These are phyloP conservation scores for Myopa tessellatipennis DNA, from an alignment of 2,888 invertebrate genomes.

Conservation along the genomic window DNA sequence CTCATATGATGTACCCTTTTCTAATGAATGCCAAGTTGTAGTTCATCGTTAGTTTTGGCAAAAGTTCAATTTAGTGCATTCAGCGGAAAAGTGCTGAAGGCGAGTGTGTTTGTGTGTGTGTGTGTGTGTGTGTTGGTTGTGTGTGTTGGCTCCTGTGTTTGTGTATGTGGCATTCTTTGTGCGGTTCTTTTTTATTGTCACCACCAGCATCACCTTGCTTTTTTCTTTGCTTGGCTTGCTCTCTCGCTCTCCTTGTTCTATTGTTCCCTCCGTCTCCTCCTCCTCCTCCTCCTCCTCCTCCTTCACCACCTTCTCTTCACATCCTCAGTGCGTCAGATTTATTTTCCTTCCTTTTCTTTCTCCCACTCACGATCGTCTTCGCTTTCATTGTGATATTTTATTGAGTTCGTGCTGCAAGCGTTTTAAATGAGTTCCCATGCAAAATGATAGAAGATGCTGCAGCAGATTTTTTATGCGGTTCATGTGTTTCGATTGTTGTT, in stretches of 20 bases:
- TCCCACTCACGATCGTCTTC: too few relatives aligned
- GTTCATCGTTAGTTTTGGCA: constrained; percentile 34
- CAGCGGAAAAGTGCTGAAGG: constrained; percentile 24
- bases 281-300: neutral
- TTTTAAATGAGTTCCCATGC: neutral
- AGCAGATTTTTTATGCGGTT: constrained; percentile 2
- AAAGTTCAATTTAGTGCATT: constrained; percentile 25
- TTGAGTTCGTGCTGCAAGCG: constrained; percentile 7
- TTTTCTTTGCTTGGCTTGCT: neutral
- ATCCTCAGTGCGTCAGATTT: neutral
- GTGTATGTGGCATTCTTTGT: too few relatives aligned
- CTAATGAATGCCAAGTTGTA: constrained; percentile 23
- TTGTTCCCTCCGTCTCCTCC: neutral
- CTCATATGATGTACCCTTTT: neutral
- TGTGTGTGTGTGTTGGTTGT: neutral
- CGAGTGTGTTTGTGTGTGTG: neutral
- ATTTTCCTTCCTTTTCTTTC: neutral
- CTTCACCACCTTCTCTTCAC: too few relatives aligned
- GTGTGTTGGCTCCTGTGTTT: too few relatives aligned
- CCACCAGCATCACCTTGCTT: neutral
- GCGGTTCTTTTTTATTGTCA: neutral
- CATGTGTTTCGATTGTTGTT: constrained; percentile 5
- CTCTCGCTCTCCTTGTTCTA: neutral
- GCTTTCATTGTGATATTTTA: neutral
- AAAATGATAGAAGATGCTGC: neutral